These are phyloP conservation scores for Cheirogaleus medius DNA, from an alignment of 2,113 vertebrate species.

Conservation along the genomic window DNA sequence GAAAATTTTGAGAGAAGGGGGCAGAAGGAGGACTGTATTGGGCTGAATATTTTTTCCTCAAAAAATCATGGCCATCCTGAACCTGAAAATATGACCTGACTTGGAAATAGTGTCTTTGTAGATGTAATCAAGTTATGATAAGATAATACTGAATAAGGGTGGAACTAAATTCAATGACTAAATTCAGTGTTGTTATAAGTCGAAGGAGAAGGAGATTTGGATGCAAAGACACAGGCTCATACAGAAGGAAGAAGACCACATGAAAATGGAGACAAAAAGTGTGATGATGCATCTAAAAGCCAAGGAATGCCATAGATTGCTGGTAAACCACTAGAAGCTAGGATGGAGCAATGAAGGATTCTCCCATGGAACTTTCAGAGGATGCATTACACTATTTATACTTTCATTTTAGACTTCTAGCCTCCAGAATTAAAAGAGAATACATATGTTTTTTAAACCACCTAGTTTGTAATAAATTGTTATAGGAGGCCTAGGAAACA, in stretches of 20 bases:
- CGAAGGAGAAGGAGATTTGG: not conserved
- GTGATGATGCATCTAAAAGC: not conserved
- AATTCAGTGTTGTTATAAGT: not conserved
- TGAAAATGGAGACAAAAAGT: not conserved
- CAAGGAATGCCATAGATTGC: not conserved
- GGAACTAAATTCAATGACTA: not conserved
- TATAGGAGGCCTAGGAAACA: not conserved
- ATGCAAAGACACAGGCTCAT: not conserved
- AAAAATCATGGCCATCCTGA: not conserved
- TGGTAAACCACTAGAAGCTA: not conserved
- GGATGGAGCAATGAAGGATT: not conserved
- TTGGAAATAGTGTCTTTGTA: not conserved
- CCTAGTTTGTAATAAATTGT: not conserved
- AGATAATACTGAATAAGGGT: not conserved
- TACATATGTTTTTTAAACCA: not conserved
- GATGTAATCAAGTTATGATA: not conserved
- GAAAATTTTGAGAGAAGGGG: not conserved
- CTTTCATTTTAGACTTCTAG: not conserved
- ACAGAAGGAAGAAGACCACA: not conserved
- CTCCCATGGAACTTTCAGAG: not conserved
- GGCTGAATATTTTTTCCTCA: too few species aligned
- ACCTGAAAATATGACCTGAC: not conserved
- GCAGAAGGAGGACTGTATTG: rapidly evolving
- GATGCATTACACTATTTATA: not conserved
- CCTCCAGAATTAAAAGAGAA: not conserved